phyloP scores from a whole-genome alignment of 2,113 vertebrate genomes.

The Asarcornis scutulata region DNA sequence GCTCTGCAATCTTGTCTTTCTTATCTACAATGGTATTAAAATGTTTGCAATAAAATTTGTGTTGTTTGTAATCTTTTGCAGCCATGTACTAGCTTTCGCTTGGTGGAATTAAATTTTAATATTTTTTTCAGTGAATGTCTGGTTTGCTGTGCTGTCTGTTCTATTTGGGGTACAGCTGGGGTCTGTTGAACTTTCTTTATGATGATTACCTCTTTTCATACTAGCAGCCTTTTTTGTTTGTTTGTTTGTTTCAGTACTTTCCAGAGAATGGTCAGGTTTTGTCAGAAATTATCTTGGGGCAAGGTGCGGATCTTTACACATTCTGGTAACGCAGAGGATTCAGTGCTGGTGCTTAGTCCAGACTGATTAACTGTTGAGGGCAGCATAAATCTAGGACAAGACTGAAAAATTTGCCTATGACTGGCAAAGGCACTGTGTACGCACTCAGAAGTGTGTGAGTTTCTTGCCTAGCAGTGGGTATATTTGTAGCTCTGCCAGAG shows the following conservation, averaged over 20 bases:
- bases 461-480: neutral
- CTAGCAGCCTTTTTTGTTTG: neutral
- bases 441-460: neutral
- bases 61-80: conserved; percentile 8
- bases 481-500: neutral
- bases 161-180: neutral
- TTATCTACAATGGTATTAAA: neutral
- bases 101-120: neutral
- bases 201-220: neutral
- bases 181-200: neutral
- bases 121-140: neutral
- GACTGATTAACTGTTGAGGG: neutral
- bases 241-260: neutral
- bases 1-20: conserved; percentile 1
- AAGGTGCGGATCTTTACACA: neutral
- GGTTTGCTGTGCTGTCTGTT: neutral
- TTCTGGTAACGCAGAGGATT: neutral
- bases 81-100: neutral
- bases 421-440: neutral
- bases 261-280: neutral
- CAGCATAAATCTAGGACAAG: neutral
- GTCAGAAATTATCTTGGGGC: neutral
- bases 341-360: neutral
- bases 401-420: neutral
- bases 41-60: conserved; percentile 10